Conservation (phyloP, 1,140 invertebrate genomes). For the Neomicropteryx cornuta region DNA sequence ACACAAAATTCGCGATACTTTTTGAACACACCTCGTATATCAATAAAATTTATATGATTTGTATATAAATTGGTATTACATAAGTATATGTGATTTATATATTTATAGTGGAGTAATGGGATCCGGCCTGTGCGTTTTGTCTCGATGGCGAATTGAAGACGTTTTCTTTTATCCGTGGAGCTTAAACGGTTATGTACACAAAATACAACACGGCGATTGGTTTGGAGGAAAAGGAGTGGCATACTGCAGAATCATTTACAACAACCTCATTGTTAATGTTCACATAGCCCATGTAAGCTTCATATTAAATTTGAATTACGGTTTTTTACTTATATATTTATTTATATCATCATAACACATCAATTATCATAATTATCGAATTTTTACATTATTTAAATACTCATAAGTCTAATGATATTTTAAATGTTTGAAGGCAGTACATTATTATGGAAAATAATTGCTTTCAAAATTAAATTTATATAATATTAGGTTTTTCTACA, state of each 20-base stretch:
- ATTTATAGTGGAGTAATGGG: slow-evolving; percentile 76
- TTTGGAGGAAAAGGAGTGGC: slow-evolving; percentile 96
- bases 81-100: slow-evolving; percentile 9
- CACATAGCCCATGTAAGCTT: slow-evolving; percentile 85
- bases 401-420: too few species aligned
- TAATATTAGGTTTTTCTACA: too few species aligned
- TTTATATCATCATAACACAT: neutral
- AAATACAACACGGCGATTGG: slow-evolving; percentile 95
- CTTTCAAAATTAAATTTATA: too few species aligned
- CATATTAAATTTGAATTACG: slow-evolving; percentile 4
- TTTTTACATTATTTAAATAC: too few species aligned
- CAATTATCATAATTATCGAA: slow-evolving; percentile 3
- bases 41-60: slow-evolving; percentile 7
- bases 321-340: neutral
- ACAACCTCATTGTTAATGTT: slow-evolving; percentile 64
- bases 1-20: neutral
- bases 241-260: slow-evolving; percentile 62
- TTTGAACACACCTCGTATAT: neutral
- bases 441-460: too few species aligned
- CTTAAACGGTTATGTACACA: slow-evolving; percentile 95
- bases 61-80: slow-evolving; percentile 3
- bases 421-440: too few species aligned
- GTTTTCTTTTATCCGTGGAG: slow-evolving; percentile 86
- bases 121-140: slow-evolving; percentile 86
- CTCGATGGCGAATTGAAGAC: slow-evolving; percentile 75